A percentile compares a stretch with the other conserved stretches of the same genome.
Evolutionary conservation across 2,113 vertebrate genomes (phyloP).

Genomic region (Indicator maculatus): DNA sequence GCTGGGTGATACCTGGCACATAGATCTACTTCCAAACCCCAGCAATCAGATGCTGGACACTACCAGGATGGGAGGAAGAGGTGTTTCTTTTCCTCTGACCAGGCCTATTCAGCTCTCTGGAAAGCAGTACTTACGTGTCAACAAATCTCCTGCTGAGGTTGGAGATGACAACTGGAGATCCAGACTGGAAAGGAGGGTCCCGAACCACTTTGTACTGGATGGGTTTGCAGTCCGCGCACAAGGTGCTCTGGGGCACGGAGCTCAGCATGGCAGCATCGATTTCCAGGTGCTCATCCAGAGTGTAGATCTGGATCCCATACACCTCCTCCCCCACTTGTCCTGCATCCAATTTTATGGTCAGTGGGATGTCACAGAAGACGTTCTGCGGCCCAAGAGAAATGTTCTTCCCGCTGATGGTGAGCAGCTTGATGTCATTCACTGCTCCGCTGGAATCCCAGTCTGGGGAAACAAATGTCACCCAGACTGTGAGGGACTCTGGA

Average conservation of each 20-base stretch:
- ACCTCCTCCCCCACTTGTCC: conserved; percentile 83
- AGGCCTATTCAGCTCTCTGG: neutral
- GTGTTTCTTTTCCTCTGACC: neutral
- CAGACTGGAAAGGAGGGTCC: conserved; percentile 83
- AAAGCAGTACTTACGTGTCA: conserved; percentile 86
- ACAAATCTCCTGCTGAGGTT: conserved; percentile 85
- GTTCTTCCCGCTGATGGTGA: conserved; percentile 87
- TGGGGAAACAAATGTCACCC: conserved; percentile 92
- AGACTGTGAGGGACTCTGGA: conserved; percentile 91
- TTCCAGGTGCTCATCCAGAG: conserved; percentile 93
- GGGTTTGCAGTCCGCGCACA: conserved; percentile 84
- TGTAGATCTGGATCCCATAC: conserved; percentile 93
- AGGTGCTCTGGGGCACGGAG: conserved; percentile 80
- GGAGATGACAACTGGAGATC: conserved; percentile 75
- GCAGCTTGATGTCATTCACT: conserved; percentile 90
- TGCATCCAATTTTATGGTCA: conserved; percentile 88
- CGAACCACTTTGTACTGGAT: conserved; percentile 88
- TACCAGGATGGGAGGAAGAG: neutral
- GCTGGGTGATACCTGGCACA: neutral
- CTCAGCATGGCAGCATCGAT: conserved; percentile 93
- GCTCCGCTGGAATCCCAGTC: conserved; percentile 90
- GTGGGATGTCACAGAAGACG: conserved; percentile 91
- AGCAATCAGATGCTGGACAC: neutral
- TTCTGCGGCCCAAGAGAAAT: conserved; percentile 91
- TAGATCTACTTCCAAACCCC: neutral